phyloP scores from a whole-genome alignment of 2,113 vertebrate species.

The Tenebrosternarchus preto region DNA sequence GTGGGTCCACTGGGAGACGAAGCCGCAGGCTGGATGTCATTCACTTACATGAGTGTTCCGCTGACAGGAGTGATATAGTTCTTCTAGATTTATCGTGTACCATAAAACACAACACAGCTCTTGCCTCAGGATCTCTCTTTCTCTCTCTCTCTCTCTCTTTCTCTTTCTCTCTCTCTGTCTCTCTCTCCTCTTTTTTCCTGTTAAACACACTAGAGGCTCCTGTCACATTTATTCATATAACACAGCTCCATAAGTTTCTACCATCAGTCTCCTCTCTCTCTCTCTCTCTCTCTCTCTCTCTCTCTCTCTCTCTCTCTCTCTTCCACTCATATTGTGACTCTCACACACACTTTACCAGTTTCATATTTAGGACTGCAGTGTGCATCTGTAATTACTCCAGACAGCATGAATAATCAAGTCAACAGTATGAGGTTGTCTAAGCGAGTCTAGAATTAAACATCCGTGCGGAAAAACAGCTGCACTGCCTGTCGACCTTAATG shows the following conservation, averaged over 20 bases:
- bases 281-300: background rate
- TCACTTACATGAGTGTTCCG: slow-evolving; percentile 22
- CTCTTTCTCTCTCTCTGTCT: slow-evolving; percentile 1
- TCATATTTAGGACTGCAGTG: slow-evolving; percentile 5
- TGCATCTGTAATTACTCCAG: background rate
- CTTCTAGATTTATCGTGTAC: slow-evolving; percentile 35
- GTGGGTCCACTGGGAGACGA: slow-evolving; percentile 10
- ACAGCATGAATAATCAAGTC: slow-evolving; percentile 25
- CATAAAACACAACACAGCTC: slow-evolving; percentile 21
- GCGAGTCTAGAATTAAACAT: slow-evolving; percentile 39
- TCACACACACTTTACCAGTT: slow-evolving; percentile 15
- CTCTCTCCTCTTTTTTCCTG: background rate
- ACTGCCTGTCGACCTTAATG: background rate
- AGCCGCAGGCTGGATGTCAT: slow-evolving; percentile 6
- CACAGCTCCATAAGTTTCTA: slow-evolving; percentile 21
- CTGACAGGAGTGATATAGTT: slow-evolving; percentile 21
- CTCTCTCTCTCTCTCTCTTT: background rate
- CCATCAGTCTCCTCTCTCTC: slow-evolving; percentile 17
- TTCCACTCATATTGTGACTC: background rate
- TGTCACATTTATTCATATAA: slow-evolving; percentile 43
- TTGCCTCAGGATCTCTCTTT: background rate
- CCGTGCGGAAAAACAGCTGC: background rate
- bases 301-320: background rate
- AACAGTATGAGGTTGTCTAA: slow-evolving; percentile 36
- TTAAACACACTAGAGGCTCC: slow-evolving; percentile 25